Evolutionary conservation across 2,113 vertebrate genomes (phyloP).

Genomic region (Oxygymnocypris stewartii): DNA sequence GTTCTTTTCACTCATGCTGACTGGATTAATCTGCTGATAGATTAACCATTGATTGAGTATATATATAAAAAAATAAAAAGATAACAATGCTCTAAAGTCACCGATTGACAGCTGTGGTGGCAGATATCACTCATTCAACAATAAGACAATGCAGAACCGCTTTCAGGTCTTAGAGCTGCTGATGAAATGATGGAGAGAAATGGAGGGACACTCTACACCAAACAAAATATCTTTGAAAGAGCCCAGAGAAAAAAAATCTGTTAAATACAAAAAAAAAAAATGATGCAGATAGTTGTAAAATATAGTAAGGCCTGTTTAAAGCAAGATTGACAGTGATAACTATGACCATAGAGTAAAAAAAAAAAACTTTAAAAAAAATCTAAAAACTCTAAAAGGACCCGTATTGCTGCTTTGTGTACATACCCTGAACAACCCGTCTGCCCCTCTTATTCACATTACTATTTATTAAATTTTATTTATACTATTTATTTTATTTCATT

Average conservation of each 20-base stretch:
- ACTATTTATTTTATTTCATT: too few species aligned
- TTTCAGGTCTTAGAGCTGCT: constrained; percentile 54
- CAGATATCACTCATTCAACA: constrained; percentile 55
- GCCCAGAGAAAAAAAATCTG: background rate
- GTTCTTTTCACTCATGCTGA: constrained; percentile 66
- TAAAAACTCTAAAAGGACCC: too few species aligned
- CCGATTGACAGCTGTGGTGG: constrained; percentile 43
- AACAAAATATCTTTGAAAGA: background rate
- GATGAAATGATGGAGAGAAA: background rate
- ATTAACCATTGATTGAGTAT: constrained; percentile 23
- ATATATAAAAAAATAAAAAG: too few species aligned
- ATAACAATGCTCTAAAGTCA: background rate
- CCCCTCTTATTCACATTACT: too few species aligned
- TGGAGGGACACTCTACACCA: constrained; percentile 4
- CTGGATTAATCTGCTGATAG: background rate
- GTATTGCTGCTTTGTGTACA: too few species aligned
- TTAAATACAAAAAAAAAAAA: background rate
- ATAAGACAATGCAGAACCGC: background rate
- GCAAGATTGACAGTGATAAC: background rate
- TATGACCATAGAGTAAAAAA: too few species aligned
- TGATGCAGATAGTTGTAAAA: background rate
- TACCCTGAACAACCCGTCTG: too few species aligned
- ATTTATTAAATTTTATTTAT: too few species aligned
- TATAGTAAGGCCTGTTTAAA: background rate
- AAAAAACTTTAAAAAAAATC: too few species aligned